A percentile compares a stretch with the other conserved stretches of the same genome.
Evolutionary conservation across 35 echinoderm and acorn worm species (phyloP).

Genomic region (Hemicentrotus pulcherrimus): DNA sequence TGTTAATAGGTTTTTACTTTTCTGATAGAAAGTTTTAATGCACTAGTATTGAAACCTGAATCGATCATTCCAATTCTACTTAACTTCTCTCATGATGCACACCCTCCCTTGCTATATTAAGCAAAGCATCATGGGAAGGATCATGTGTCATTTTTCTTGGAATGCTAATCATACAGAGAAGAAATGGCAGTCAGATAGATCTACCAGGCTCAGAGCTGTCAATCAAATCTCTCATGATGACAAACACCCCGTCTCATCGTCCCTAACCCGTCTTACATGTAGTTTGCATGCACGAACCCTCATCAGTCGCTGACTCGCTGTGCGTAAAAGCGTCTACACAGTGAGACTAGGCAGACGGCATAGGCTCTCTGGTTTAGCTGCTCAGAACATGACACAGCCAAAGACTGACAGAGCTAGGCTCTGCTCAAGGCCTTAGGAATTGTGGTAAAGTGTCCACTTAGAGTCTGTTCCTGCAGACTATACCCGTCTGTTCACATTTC

Average conservation of each 20-base stretch:
- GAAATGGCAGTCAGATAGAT: neutral
- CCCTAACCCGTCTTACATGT: neutral
- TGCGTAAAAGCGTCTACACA: no score
- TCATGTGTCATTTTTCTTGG: neutral
- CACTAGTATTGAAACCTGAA: neutral
- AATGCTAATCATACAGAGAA: neutral
- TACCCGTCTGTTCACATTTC: neutral
- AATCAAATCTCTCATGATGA: neutral
- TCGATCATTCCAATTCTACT: neutral
- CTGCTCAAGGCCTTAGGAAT: no score
- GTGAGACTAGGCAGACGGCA: no score
- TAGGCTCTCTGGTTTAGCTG: no score
- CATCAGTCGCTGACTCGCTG: no score
- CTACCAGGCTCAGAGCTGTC: neutral
- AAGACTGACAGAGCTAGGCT: no score
- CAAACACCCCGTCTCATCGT: neutral
- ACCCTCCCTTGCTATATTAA: neutral
- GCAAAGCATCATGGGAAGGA: constrained; percentile 8
- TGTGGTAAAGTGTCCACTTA: no score
- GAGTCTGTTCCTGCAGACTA: neutral
- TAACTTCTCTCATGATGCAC: neutral
- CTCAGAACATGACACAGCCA: no score
- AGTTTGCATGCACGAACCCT: no score
- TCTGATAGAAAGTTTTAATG: no score
- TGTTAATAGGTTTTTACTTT: no score